Conservation (phyloP, 2,797 vertebrate species). For the Intellagama lesueurii region DNA sequence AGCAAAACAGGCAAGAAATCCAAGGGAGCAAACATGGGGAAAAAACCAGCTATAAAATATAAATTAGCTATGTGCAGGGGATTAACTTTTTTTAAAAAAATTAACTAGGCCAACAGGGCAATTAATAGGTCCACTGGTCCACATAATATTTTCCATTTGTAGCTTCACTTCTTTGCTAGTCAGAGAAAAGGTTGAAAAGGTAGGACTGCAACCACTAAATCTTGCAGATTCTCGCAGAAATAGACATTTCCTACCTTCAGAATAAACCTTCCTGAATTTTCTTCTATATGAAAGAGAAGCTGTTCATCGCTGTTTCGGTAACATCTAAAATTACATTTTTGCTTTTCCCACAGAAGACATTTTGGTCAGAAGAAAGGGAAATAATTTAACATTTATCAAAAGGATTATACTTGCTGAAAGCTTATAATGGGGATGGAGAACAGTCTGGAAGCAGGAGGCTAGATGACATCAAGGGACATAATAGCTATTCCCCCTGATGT, state of each 20-base stretch:
- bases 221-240: constrained; percentile 10
- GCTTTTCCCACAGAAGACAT: neutral
- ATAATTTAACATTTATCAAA: neutral
- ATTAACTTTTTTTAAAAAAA: constrained; percentile 85
- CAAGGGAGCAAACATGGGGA: constrained; percentile 60
- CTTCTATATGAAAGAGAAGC: neutral
- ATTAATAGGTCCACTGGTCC: constrained; percentile 95
- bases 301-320: neutral
- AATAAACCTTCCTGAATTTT: neutral
- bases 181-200: constrained; percentile 58
- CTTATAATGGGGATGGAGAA: neutral
- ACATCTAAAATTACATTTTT: neutral
- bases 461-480: neutral
- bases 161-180: constrained; percentile 79
- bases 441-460: neutral
- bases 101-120: constrained; percentile 89
- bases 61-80: constrained; percentile 82
- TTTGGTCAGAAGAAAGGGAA: neutral
- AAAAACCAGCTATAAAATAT: constrained; percentile 75
- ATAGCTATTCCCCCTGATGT: neutral
- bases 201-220: constrained; percentile 55
- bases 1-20: constrained; percentile 72
- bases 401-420: neutral
- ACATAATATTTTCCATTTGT: constrained; percentile 91
- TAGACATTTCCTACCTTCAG: constrained; percentile 19